These are phyloP conservation scores for Lochmaea crataegi DNA, from an alignment of 2,888 invertebrate genomes.

Conservation along the genomic window DNA sequence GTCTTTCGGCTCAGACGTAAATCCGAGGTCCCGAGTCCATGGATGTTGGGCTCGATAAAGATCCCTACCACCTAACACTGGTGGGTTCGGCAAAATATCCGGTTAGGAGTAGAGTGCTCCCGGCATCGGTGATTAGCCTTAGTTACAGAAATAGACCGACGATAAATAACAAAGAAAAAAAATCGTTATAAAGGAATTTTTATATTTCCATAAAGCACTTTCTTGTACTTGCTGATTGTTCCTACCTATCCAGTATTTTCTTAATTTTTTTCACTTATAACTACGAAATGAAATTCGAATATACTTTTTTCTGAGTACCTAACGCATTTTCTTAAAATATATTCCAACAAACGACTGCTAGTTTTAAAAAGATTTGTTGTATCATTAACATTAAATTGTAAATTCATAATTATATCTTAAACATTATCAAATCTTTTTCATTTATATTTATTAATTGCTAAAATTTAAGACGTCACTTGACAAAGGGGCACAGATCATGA, in stretches of 20 bases:
- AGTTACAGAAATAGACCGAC: no score
- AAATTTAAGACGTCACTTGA: slow-evolving; percentile 71
- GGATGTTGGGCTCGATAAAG: no score
- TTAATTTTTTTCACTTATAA: no score
- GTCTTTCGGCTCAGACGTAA: no score
- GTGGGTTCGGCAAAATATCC: no score
- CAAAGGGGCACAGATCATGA: slow-evolving; percentile 83
- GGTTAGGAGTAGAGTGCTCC: no score
- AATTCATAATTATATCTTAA: slow-evolving; percentile 64
- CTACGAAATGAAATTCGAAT: slow-evolving; percentile 31
- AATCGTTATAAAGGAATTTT: no score
- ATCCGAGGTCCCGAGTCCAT: no score
- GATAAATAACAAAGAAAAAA: no score
- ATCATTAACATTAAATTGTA: slow-evolving; percentile 57
- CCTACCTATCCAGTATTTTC: background rate
- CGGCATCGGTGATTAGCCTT: no score
- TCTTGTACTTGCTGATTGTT: background rate
- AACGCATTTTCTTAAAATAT: slow-evolving; percentile 36
- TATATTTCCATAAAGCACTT: background rate
- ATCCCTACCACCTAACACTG: no score
- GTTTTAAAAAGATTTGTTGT: slow-evolving; percentile 50
- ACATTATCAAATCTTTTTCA: slow-evolving; percentile 66
- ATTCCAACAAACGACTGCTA: slow-evolving; percentile 27
- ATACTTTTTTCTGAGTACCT: slow-evolving; percentile 31
- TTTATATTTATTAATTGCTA: slow-evolving; percentile 64